Conservation (phyloP, 2,113 vertebrate genomes). For the Cryptomyrus ogoouensis region DNA sequence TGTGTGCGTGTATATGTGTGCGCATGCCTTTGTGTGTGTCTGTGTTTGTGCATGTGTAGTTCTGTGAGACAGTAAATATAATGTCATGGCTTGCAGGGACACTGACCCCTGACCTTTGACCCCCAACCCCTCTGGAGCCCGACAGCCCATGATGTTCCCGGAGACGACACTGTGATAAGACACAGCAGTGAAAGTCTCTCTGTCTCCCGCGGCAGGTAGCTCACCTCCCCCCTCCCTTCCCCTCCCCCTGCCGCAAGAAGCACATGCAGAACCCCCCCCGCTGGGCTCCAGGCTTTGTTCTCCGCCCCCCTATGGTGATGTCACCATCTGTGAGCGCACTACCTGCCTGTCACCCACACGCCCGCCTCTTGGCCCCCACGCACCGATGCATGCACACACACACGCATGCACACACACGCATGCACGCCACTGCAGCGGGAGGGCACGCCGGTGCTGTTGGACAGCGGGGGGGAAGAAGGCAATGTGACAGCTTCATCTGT, state of each 20-base stretch:
- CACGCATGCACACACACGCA: slow-evolving; percentile 12
- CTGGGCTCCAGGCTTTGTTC: slow-evolving; percentile 53
- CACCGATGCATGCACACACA: slow-evolving; percentile 15
- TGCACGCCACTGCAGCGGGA: neutral
- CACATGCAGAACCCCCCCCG: slow-evolving; percentile 19
- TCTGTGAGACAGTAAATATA: neutral
- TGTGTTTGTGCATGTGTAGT: neutral
- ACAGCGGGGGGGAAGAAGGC: slow-evolving; percentile 29
- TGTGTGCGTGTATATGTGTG: neutral
- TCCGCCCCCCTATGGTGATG: slow-evolving; percentile 54
- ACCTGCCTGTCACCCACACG: slow-evolving; percentile 13
- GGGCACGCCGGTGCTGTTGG: slow-evolving; percentile 34
- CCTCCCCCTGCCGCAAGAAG: neutral
- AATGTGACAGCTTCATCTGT: slow-evolving; percentile 45
- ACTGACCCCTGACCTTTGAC: neutral
- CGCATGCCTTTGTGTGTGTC: neutral
- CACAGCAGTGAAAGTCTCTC: neutral
- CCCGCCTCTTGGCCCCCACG: neutral
- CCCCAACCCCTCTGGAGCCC: neutral
- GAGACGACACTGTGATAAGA: neutral
- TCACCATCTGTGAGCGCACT: slow-evolving; percentile 49
- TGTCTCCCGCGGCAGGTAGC: neutral
- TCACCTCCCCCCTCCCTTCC: neutral
- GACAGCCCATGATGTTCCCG: neutral
- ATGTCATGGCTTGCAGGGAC: neutral